Base-by-base conservation (phyloP, 2,113 vertebrate genomes). In the Eulemur macaco region DNA sequence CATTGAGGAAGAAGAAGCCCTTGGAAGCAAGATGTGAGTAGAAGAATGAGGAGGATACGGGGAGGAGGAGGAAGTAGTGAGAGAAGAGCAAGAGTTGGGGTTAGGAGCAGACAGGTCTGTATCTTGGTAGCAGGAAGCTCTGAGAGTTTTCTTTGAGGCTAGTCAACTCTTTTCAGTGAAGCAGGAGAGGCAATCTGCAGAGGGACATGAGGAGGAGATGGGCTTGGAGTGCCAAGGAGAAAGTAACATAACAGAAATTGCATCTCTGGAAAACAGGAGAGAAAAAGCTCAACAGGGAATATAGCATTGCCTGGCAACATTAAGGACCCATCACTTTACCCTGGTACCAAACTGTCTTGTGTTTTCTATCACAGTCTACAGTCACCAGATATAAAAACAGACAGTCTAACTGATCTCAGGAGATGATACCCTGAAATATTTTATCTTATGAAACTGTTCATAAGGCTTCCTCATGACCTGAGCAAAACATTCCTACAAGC, bases 351-450 rank as follows among this genome's bases (percentile, higher is more conserved):
- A 83, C 37, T 73, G 21, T 76, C 37, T 54, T 31, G 8, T 76
- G 27, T 82, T 82, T 88, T 71, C 45, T 86, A 60, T 71, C 74
- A 88, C 7, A 89, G 45, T 60, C 34, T n/a, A 78, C 6, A 45
- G 56, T 63, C 31, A 27, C 56, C 89, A 93, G 56, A 86, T 66
- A 84, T 9, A 84, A 90, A 97, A 68, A 66, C 23, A 83, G 54
- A 12, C 39, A 83, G 39, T 54, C 80, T 58, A 58, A 7, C 21
- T 45, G 63, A 91, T 63, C 64, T 63, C 74, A n/a, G 54, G 45
- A 29, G 82, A 58, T 31, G 58, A 92, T 8, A 77, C 5, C 17
- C 84, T 27, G 34, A 84, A 82, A 80, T 63, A 60, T 7, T 34
- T 25, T 56, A 89, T 39, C 78, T 82, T 78, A 9, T 54, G 42